Evolutionary conservation across 2,888 invertebrate genomes (phyloP).

Genomic region (Ichneumoninae sp.): DNA sequence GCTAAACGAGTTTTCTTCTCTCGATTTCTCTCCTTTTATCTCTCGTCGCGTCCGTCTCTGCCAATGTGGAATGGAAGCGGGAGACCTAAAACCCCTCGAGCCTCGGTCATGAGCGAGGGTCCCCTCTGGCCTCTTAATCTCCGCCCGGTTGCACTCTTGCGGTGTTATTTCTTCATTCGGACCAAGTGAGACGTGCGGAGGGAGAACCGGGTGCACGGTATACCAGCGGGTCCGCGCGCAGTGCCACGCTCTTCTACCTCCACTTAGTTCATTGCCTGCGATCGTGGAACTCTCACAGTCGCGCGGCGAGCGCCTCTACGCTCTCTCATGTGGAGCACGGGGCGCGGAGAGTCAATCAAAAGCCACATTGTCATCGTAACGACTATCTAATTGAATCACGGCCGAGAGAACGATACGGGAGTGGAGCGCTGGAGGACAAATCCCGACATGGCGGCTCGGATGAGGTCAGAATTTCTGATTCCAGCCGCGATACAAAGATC

Average conservation of each 20-base stretch:
- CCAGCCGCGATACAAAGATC: slow-evolving; percentile 25
- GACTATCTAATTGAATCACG: slow-evolving; percentile 59
- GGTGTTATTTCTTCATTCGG: slow-evolving; percentile 78
- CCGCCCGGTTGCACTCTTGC: slow-evolving; percentile 70
- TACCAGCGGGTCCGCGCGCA: background rate
- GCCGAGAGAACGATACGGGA: slow-evolving; percentile 23
- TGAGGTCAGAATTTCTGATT: slow-evolving; percentile 32
- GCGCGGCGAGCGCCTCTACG: background rate
- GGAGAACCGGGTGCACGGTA: background rate
- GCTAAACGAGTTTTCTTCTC: slow-evolving; percentile 30
- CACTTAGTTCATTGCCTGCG: slow-evolving; percentile 53
- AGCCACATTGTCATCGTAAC: slow-evolving; percentile 47
- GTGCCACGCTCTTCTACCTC: slow-evolving; percentile 31
- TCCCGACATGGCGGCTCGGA: background rate
- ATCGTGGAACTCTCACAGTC: slow-evolving; percentile 21
- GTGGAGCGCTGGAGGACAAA: background rate
- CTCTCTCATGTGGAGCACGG: slow-evolving; percentile 1
- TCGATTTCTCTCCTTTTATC: slow-evolving; percentile 26
- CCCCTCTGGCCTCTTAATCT: slow-evolving; percentile 73
- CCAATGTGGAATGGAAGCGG: slow-evolving; percentile 32
- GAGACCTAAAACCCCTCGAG: slow-evolving; percentile 49
- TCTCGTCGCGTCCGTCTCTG: slow-evolving; percentile 49
- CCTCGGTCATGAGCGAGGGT: slow-evolving; percentile 63
- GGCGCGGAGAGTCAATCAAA: slow-evolving; percentile 20
- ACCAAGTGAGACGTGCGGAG: slow-evolving; percentile 10